Evolutionary conservation across 2,888 invertebrate species (phyloP).

Genomic region (Nemurella pictetii): DNA sequence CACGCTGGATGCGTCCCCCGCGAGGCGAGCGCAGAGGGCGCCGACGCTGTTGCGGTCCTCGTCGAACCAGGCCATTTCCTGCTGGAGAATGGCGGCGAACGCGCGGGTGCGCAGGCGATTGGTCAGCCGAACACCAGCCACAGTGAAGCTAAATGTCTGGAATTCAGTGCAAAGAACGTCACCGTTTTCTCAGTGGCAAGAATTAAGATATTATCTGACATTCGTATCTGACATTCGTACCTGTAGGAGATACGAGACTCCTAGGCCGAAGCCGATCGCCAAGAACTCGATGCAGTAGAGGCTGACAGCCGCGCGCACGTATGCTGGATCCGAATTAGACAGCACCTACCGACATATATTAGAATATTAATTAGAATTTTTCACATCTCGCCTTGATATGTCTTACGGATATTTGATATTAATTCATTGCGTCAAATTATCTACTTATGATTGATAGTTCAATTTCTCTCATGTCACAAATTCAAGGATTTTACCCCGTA

Average conservation of each 20-base stretch:
- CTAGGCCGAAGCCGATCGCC: slow-evolving; percentile 46
- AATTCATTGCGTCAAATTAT: too few relatives aligned
- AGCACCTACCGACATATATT: too few relatives aligned
- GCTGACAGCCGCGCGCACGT: slow-evolving; percentile 43
- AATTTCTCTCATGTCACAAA: too few relatives aligned
- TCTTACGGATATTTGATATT: too few relatives aligned
- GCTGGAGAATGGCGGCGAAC: slow-evolving; percentile 52
- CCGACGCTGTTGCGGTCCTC: slow-evolving; percentile 69
- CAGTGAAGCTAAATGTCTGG: slow-evolving; percentile 52
- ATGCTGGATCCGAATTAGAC: slow-evolving; percentile 44
- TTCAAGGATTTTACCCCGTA: slow-evolving; percentile 59
- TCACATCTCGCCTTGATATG: too few relatives aligned
- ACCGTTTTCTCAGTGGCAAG: too few relatives aligned
- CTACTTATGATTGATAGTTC: too few relatives aligned
- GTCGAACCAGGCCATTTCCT: slow-evolving; percentile 78
- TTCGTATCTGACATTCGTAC: slow-evolving; percentile 36
- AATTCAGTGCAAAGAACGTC: not conserved
- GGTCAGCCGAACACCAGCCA: slow-evolving; percentile 55
- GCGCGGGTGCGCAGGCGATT: slow-evolving; percentile 49
- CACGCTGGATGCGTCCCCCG: slow-evolving; percentile 74
- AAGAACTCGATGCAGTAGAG: slow-evolving; percentile 47
- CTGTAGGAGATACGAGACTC: slow-evolving; percentile 47
- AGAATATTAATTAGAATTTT: too few relatives aligned
- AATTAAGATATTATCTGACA: too few relatives aligned
- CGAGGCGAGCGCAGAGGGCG: slow-evolving; percentile 67